These are phyloP conservation scores for Rissa tridactyla DNA, from an alignment of 2,113 vertebrate genomes.

Conservation along the genomic window DNA sequence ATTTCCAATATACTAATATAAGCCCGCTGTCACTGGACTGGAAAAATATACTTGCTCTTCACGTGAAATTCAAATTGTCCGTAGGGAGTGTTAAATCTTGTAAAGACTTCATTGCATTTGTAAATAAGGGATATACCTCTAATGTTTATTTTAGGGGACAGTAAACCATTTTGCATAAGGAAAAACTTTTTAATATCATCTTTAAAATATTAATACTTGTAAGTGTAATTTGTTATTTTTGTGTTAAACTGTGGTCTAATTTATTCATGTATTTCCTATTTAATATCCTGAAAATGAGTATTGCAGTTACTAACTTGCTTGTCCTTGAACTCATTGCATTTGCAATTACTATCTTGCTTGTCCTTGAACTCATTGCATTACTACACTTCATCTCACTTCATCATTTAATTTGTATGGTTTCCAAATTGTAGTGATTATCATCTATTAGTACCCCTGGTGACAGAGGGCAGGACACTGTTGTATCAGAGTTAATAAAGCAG, in stretches of 20 bases:
- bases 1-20: neutral
- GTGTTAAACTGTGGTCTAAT: neutral
- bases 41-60: neutral
- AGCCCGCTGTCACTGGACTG: neutral
- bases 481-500: constrained; percentile 81
- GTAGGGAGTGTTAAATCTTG: neutral
- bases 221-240: neutral
- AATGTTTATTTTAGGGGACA: neutral
- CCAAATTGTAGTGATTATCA: constrained; percentile 73
- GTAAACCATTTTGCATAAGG: neutral
- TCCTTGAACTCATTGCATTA: constrained; percentile 53
- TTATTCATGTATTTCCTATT: neutral
- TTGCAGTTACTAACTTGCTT: constrained; percentile 48
- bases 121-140: neutral
- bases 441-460: constrained; percentile 76
- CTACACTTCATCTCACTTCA: constrained; percentile 70
- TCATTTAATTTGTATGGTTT: constrained; percentile 78
- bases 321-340: constrained; percentile 53
- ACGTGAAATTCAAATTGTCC: neutral
- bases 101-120: neutral
- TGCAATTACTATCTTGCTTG: constrained; percentile 46
- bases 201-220: neutral
- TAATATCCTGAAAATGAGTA: neutral
- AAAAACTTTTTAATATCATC: neutral
- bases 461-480: constrained; percentile 78